A percentile compares a stretch with the other conserved stretches of the same genome.
phyloP scores from a whole-genome alignment of 1,140 invertebrate genomes.

The Drosophila funebris region DNA sequence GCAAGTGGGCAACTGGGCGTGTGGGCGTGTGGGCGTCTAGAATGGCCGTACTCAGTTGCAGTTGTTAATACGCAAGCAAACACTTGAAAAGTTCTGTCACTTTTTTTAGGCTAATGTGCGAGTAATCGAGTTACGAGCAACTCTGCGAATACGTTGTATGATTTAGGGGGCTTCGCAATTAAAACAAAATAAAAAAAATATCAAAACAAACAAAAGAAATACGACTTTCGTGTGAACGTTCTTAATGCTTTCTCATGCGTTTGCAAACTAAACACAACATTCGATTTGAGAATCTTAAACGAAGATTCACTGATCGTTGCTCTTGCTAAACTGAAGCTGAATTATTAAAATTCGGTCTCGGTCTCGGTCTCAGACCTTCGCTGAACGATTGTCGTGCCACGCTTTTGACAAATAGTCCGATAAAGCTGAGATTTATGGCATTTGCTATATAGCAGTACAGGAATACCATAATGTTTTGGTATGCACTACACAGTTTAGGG shows the following conservation, averaged over 20 bases:
- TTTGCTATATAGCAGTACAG: conserved; percentile 8
- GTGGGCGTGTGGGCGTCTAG: conserved; percentile 23
- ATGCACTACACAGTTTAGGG: background rate
- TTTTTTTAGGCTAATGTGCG: conserved; percentile 6
- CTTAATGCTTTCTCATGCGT: conserved; percentile 38
- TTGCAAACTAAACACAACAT: conserved; percentile 52
- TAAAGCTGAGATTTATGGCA: conserved; percentile 72
- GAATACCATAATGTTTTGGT: conserved; percentile 15
- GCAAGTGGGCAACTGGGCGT: conserved; percentile 8
- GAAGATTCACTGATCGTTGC: conserved; percentile 12
- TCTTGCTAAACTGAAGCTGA: conserved; percentile 20
- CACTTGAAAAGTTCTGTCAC: conserved; percentile 28
- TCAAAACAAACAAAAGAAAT: background rate
- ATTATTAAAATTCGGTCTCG: conserved; percentile 24
- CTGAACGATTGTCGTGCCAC: conserved; percentile 58
- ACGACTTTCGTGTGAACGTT: background rate
- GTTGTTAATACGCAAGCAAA: background rate
- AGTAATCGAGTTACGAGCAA: conserved; percentile 13
- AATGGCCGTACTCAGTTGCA: conserved; percentile 24
- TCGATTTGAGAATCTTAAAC: conserved; percentile 20
- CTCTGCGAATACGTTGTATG: background rate
- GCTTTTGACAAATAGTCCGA: conserved; percentile 77
- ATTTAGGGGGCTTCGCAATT: background rate
- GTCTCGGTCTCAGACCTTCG: conserved; percentile 21
- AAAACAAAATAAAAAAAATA: too few species aligned